Conservation (phyloP, 2,797 vertebrate species). For the Aeoliscus strigatus region DNA sequence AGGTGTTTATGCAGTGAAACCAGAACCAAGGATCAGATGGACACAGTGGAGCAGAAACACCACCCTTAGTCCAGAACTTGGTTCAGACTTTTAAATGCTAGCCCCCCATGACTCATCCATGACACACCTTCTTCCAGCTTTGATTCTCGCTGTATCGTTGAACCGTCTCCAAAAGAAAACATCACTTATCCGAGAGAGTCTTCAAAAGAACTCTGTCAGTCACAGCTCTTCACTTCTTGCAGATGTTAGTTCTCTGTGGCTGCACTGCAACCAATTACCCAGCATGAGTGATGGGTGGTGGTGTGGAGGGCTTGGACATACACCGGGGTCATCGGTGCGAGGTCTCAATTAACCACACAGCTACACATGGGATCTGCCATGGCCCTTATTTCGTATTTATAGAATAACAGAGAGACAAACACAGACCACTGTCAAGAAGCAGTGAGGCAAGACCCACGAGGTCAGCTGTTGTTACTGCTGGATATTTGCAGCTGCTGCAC, state of each 20-base stretch:
- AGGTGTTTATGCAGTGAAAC: too few species aligned
- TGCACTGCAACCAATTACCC: constrained; percentile 57
- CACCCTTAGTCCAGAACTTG: too few species aligned
- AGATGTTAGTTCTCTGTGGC: constrained; percentile 17
- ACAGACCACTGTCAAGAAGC: constrained; percentile 39
- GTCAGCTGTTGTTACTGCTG: constrained; percentile 42
- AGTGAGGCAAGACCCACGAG: constrained; percentile 43
- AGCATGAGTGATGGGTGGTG: constrained; percentile 54
- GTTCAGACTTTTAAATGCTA: too few species aligned
- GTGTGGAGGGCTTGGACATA: constrained; percentile 30
- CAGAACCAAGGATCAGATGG: too few species aligned
- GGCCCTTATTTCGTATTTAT: constrained; percentile 62
- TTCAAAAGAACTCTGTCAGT: constrained; percentile 23
- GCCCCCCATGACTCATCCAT: too few species aligned
- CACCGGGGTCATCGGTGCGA: constrained; percentile 51
- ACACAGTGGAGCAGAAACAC: too few species aligned
- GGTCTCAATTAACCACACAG: constrained; percentile 68
- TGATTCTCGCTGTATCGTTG: too few species aligned
- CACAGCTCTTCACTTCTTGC: constrained; percentile 7
- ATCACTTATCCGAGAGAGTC: constrained; percentile 9
- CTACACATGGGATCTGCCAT: constrained; percentile 52
- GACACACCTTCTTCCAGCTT: too few species aligned
- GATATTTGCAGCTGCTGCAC: constrained; percentile 37
- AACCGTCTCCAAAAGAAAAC: constrained; percentile 5
- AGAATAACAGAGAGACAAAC: constrained; percentile 61